Evolutionary conservation across 2,113 vertebrate genomes (phyloP).

Genomic region (Rhinopithecus roxellana): DNA sequence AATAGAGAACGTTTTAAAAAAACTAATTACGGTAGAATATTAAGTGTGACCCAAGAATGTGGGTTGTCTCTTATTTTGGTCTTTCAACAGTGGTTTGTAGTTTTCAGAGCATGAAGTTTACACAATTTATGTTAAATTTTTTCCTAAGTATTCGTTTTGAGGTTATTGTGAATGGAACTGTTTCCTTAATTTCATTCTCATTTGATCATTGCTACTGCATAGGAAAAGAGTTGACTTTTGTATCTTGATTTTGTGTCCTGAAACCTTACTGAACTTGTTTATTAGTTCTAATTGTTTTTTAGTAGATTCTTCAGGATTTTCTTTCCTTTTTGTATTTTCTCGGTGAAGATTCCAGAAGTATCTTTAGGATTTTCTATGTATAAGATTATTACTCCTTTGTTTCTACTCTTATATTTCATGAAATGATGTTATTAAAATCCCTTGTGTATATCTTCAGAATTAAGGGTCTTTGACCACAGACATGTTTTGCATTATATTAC

Average conservation of each 20-base stretch:
- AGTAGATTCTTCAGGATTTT: not conserved
- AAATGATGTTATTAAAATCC: constrained; percentile 19
- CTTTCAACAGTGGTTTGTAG: not conserved
- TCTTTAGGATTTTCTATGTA: not conserved
- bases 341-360: too few species aligned
- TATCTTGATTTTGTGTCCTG: not conserved
- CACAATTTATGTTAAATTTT: not conserved
- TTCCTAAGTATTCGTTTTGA: not conserved
- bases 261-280: not conserved
- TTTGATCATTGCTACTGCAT: not conserved
- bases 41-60: not conserved
- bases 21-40: not conserved
- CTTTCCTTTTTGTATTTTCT: not conserved
- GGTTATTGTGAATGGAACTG: not conserved
- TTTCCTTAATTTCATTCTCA: constrained; percentile 13
- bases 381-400: not conserved
- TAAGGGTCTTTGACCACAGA: not conserved
- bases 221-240: not conserved
- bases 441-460: not conserved
- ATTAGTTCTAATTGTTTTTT: not conserved
- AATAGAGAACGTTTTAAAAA: not conserved
- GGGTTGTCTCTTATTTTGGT: not conserved
- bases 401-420: not conserved
- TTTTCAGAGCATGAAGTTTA: not conserved
- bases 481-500: not conserved